Evolutionary conservation across 2,797 vertebrate genomes (phyloP).

Genomic region (Siniperca scherzeri): DNA sequence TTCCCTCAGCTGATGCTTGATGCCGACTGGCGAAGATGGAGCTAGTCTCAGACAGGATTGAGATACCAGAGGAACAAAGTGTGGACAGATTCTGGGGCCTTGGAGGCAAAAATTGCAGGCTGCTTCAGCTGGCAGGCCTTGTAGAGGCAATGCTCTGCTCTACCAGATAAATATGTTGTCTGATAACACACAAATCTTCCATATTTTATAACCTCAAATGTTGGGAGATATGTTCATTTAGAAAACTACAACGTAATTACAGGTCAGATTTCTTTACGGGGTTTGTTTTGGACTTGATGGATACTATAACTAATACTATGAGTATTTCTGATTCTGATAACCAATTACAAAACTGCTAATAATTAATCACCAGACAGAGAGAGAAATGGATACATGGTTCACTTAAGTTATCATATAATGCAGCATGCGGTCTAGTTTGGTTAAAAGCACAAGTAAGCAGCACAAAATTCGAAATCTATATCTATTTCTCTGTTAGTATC

Average conservation of each 20-base stretch:
- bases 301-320: no score
- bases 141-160: slow-evolving; percentile 10
- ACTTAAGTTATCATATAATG: not conserved
- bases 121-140: slow-evolving; percentile 12
- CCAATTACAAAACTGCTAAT: not conserved
- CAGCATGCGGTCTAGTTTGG: not conserved
- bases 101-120: not conserved
- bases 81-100: slow-evolving; percentile 19
- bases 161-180: slow-evolving; percentile 15
- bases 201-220: not conserved
- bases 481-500: not conserved
- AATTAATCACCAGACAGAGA: not conserved
- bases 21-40: slow-evolving; percentile 21
- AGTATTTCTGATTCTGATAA: no score
- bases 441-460: not conserved
- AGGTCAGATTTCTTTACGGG: not conserved
- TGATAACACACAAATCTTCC: not conserved
- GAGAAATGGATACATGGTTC: not conserved
- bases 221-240: not conserved
- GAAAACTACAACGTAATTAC: not conserved
- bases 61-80: slow-evolving; percentile 18
- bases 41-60: not conserved
- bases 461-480: not conserved
- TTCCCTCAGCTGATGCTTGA: slow-evolving; percentile 16
- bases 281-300: not conserved